phyloP scores from a whole-genome alignment of 2,113 vertebrate genomes.

The Colinus virginianus region DNA sequence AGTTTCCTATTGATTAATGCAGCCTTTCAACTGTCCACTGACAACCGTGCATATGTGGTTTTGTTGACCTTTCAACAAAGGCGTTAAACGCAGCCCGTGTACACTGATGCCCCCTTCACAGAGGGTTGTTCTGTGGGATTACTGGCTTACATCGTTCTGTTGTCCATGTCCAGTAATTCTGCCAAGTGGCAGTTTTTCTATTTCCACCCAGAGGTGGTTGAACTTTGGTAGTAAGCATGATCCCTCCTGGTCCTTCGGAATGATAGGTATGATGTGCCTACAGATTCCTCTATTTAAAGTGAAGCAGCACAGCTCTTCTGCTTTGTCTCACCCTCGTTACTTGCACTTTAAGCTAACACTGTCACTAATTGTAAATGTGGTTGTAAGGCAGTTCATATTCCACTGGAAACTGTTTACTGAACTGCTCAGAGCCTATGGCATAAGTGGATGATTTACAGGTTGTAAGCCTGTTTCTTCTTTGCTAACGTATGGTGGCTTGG shows the following conservation, averaged over 20 bases:
- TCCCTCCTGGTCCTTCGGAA: slow-evolving; percentile 15
- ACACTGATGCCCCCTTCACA: slow-evolving; percentile 38
- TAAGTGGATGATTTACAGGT: slow-evolving; percentile 65
- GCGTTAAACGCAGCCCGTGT: neutral
- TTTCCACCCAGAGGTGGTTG: neutral
- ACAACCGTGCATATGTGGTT: neutral
- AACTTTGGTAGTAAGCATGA: neutral
- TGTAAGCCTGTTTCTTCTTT: slow-evolving; percentile 50
- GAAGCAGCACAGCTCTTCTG: slow-evolving; percentile 33
- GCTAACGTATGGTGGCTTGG: neutral
- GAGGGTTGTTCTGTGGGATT: neutral
- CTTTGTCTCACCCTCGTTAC: slow-evolving; percentile 56
- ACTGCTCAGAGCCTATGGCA: slow-evolving; percentile 38
- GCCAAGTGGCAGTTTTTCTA: neutral
- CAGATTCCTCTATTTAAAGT: slow-evolving; percentile 3
- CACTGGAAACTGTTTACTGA: slow-evolving; percentile 65
- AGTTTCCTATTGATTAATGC: slow-evolving; percentile 11
- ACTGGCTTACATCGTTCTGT: neutral
- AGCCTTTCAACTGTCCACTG: slow-evolving; percentile 30
- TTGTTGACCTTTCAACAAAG: slow-evolving; percentile 59
- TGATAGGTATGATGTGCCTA: neutral
- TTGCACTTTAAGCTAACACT: slow-evolving; percentile 60
- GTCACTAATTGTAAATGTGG: slow-evolving; percentile 66
- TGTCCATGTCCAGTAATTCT: neutral
- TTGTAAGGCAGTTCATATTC: slow-evolving; percentile 55